Conservation (phyloP, 2,797 vertebrate genomes). For the Parotocinclus haroldoi region DNA sequence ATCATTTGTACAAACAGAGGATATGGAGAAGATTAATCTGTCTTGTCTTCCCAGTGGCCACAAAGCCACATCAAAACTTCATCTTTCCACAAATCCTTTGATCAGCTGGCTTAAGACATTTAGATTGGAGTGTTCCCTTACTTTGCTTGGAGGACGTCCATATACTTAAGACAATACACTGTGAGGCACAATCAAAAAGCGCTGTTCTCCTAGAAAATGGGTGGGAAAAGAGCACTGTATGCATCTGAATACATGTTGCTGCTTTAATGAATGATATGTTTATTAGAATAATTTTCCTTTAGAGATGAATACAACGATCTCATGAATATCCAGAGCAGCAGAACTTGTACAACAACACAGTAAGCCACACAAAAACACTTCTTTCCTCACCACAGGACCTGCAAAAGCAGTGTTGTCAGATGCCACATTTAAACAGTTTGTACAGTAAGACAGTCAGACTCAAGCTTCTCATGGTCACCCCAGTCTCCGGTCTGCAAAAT, state of each 20-base stretch:
- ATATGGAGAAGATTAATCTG: constrained; percentile 63
- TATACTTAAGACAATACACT: constrained; percentile 42
- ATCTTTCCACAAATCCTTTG: constrained; percentile 58
- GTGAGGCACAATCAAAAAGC: constrained; percentile 29
- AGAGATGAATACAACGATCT: constrained; percentile 19
- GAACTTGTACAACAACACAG: constrained; percentile 48
- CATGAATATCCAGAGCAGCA: constrained; percentile 29
- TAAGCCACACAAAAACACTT: constrained; percentile 54
- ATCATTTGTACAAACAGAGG: constrained; percentile 59
- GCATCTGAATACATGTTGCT: constrained; percentile 3
- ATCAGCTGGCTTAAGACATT: constrained; percentile 64
- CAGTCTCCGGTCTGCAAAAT: constrained; percentile 46
- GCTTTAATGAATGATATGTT: constrained; percentile 26
- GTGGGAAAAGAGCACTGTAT: constrained; percentile 15
- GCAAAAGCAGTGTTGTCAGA: constrained; percentile 38
- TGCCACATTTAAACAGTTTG: constrained; percentile 50
- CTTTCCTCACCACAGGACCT: constrained; percentile 52
- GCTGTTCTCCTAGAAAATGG: constrained; percentile 21
- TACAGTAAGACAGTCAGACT: constrained; percentile 39
- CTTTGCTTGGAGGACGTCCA: constrained; percentile 57
- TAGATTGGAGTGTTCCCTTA: constrained; percentile 56
- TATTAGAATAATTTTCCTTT: constrained; percentile 26
- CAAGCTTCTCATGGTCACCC: constrained; percentile 42
- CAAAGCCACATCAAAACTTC: constrained; percentile 70
- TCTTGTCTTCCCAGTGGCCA: constrained; percentile 61